Evolutionary conservation across 2,113 vertebrate species (phyloP), one percentile per base, ranked within the genome.

Genomic region (Plectropomus leopardus): DNA sequence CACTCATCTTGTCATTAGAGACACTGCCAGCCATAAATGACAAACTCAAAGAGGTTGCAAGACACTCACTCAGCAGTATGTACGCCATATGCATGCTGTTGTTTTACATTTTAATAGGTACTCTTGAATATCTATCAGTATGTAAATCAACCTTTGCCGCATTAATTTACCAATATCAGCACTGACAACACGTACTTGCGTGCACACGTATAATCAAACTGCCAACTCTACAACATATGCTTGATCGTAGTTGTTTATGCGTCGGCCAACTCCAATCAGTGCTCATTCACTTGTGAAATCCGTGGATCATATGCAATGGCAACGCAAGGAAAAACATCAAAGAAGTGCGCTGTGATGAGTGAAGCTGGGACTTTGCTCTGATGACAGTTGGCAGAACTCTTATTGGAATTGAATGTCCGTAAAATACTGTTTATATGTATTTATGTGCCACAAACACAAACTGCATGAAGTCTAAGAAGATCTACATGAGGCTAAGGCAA

Each of bases 81-180:
- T 30, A 26, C 45, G 24, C 36, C 13, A 4, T 73, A 21, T 50
- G 8, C 72, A 32, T 19, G 13, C 13, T 19, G 30, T 57, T 48
- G 16, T 72, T 81, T 83, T 72, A 59, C 64, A 80, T 73, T 58
- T 73, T 61, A 67, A 66, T 58, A 72, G n/a, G 7, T 26, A 26
- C 60, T 73, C 30, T 54, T 75, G 26, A 34, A 34, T 32, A 51
- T 72, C 68, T 64, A 44, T 72, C 48, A 80, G 72, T 23, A 58
- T 84, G 67, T 50, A 51, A 80, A 78, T 87, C 78, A 34, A 48
- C 48, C 44, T 65, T 19, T 50, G 15, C 50, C 21, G 65, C 24
- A 30, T 44, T 19, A 4, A 68, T 77, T 68, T 50, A 54, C 24
- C 34, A 21, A 0, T 5, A 30, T 54, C 34, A 19, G 40, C 55